Percentiles rank a stretch among this genome's conserved stretches.
Conservation (phyloP, 1,140 invertebrate genomes). For the Hormaphis cornu region DNA sequence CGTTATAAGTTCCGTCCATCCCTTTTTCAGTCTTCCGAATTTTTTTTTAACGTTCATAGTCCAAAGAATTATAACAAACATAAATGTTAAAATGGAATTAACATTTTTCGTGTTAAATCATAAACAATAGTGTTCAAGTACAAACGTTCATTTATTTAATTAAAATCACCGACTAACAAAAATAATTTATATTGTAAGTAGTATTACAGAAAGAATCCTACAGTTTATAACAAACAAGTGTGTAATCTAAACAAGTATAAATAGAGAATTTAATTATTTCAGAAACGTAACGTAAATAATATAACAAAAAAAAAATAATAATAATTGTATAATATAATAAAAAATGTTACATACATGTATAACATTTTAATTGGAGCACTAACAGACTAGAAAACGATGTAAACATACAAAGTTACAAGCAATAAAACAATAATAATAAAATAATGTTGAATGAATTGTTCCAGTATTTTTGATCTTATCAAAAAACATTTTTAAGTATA, state of each 20-base stretch:
- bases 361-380: constrained; percentile 11
- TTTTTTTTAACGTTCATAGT: too few relatives aligned
- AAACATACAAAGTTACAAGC: constrained; percentile 20
- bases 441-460: constrained; percentile 18
- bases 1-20: too few relatives aligned
- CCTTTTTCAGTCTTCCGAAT: too few relatives aligned
- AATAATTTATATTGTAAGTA: neutral
- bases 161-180: neutral
- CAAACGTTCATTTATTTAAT: neutral
- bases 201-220: neutral
- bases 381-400: constrained; percentile 27
- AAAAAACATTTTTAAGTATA: constrained; percentile 13
- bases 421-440: neutral
- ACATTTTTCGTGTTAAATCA: neutral
- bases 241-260: constrained; percentile 19
- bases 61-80: constrained; percentile 3
- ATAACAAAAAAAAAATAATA: constrained; percentile 19
- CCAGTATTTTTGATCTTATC: constrained; percentile 28
- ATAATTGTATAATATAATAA: neutral
- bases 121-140: neutral
- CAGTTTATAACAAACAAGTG: neutral
- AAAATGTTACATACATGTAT: neutral
- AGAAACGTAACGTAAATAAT: constrained; percentile 27
- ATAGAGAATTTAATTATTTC: constrained; percentile 21
- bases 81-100: neutral